Conservation (phyloP, 1,140 invertebrate species). For the Trichomalopsis sarcophagae region DNA sequence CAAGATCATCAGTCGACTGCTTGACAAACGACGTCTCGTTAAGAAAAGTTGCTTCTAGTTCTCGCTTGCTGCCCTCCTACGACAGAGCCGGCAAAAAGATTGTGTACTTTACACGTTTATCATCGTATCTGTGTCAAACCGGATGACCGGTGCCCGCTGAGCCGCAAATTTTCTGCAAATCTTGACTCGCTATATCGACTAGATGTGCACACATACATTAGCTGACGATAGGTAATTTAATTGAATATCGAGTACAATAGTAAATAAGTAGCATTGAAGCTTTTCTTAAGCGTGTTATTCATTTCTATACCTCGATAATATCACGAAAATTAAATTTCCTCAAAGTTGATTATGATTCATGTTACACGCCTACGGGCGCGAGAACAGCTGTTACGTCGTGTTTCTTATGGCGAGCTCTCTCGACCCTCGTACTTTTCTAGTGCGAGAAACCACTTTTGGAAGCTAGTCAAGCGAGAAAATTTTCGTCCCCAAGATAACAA, state of each 20-base stretch:
- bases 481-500: background rate
- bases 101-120: slow-evolving; percentile 19
- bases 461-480: background rate
- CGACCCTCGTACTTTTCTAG: background rate
- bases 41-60: slow-evolving; percentile 30
- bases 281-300: too few species aligned
- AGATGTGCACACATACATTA: too few species aligned
- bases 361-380: background rate
- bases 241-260: too few species aligned
- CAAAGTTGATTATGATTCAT: background rate
- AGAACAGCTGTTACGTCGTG: background rate
- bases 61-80: too few species aligned
- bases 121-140: background rate
- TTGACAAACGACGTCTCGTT: slow-evolving; percentile 41
- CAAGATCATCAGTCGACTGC: slow-evolving; percentile 46
- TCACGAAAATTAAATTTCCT: background rate
- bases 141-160: background rate
- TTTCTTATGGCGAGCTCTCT: background rate
- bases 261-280: too few species aligned
- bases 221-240: too few species aligned
- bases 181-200: background rate
- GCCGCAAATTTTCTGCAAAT: background rate
- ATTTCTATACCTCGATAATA: too few species aligned
- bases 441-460: background rate
- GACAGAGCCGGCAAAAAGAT: background rate